Evolutionary conservation across 2,888 invertebrate genomes (phyloP).

Genomic region (Helleia helle): DNA sequence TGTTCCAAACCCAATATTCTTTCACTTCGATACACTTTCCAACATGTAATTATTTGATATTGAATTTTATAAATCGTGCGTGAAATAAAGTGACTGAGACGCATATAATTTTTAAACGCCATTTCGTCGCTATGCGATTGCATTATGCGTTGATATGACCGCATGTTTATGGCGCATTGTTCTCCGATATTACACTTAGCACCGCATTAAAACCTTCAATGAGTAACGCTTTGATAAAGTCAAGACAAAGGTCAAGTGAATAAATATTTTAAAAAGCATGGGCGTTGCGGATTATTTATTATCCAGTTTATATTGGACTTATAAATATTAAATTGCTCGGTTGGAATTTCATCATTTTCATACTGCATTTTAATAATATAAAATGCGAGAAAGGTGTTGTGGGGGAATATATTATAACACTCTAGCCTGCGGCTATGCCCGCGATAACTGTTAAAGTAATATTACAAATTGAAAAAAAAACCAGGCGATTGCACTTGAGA

Average conservation of each 20-base stretch:
- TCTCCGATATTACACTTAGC: slow-evolving; percentile 53
- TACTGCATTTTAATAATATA: too few relatives aligned
- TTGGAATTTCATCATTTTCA: too few relatives aligned
- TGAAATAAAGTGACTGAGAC: neutral
- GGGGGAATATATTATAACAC: too few relatives aligned
- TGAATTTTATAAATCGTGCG: neutral
- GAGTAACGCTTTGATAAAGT: slow-evolving; percentile 44
- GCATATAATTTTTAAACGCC: slow-evolving; percentile 41
- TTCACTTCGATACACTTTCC: too few relatives aligned
- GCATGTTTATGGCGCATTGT: slow-evolving; percentile 66
- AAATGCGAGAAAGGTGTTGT: too few relatives aligned
- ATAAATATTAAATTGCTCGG: neutral
- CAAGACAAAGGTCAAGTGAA: slow-evolving; percentile 41
- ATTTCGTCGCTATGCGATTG: slow-evolving; percentile 42
- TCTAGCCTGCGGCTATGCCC: too few relatives aligned
- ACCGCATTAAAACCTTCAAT: slow-evolving; percentile 51
- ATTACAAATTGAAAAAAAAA: too few relatives aligned
- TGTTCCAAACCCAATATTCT: too few relatives aligned
- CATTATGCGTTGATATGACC: slow-evolving; percentile 57
- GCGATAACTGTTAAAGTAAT: too few relatives aligned
- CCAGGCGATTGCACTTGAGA: too few relatives aligned
- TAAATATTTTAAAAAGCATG: slow-evolving; percentile 28
- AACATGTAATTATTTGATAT: neutral
- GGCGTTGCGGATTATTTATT: slow-evolving; percentile 27
- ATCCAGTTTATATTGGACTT: neutral